Percentiles rank a stretch among this genome's conserved stretches.
phyloP scores from a whole-genome alignment of 2,797 vertebrate species.

The Mionectes olivaceus region DNA sequence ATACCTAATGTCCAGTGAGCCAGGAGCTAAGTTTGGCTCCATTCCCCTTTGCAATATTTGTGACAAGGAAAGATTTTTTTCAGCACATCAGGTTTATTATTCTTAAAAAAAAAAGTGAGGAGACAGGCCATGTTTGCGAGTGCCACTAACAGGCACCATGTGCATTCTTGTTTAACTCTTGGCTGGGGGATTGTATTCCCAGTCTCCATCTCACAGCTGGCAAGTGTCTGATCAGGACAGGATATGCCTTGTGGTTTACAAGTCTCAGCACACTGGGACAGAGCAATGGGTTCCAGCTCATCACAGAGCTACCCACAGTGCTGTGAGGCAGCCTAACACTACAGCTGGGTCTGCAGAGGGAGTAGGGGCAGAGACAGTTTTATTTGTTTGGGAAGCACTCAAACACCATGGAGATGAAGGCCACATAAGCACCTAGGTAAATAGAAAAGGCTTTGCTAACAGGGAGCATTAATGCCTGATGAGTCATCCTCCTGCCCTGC shows the following conservation, averaged over 20 bases:
- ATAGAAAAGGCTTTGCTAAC: conserved; percentile 52
- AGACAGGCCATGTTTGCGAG: neutral
- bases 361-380: neutral
- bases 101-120: neutral
- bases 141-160: neutral
- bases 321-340: neutral
- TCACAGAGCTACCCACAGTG: neutral
- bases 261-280: neutral
- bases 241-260: neutral
- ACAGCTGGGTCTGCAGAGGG: conserved; percentile 21
- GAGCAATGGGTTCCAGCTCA: neutral
- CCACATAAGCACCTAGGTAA: conserved; percentile 56
- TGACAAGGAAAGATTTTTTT: neutral
- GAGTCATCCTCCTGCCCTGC: conserved; percentile 59
- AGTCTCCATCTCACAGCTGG: neutral
- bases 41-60: neutral
- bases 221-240: neutral
- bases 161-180: neutral
- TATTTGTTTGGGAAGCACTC: conserved; percentile 67
- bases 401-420: conserved; percentile 57
- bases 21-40: neutral
- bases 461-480: neutral
- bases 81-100: neutral
- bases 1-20: neutral
- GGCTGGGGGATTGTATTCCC: neutral